These are phyloP conservation scores for Drosophila buzzatii DNA, from an alignment of 2,888 invertebrate species.

Conservation along the genomic window DNA sequence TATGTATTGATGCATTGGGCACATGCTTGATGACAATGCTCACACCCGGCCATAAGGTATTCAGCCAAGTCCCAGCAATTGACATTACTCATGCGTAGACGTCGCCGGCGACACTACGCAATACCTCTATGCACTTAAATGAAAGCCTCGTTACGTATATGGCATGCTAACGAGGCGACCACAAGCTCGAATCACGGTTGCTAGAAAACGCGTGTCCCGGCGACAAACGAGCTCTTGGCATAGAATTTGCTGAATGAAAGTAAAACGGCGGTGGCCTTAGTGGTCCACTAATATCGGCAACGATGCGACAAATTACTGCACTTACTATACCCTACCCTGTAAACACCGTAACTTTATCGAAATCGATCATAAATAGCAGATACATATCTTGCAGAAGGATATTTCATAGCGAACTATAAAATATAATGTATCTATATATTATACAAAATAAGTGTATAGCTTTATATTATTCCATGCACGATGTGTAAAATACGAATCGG, in stretches of 20 bases:
- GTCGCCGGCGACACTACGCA: constrained; percentile 58
- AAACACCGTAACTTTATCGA: not conserved
- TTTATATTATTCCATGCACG: too few species aligned
- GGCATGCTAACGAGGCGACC: constrained; percentile 48
- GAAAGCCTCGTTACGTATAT: constrained; percentile 33
- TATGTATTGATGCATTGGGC: not conserved
- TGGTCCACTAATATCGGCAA: constrained; percentile 3
- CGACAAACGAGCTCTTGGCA: constrained; percentile 40
- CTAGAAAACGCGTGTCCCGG: constrained; percentile 33
- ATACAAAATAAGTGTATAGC: too few species aligned
- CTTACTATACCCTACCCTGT: constrained; percentile 11
- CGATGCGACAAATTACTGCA: not conserved
- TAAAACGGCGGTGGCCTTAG: constrained; percentile 30
- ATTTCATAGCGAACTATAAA: too few species aligned
- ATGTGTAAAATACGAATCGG: too few species aligned
- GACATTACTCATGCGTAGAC: constrained; percentile 72
- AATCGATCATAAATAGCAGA: too few species aligned
- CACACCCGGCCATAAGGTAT: constrained; percentile 28
- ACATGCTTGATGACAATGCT: constrained; percentile 35
- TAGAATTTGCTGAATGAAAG: constrained; percentile 62
- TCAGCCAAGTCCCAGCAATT: constrained; percentile 38
- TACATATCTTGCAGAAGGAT: too few species aligned
- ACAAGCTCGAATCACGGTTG: constrained; percentile 7
- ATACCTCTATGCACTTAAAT: constrained; percentile 59
- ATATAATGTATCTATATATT: too few species aligned